These are phyloP conservation scores for Proisotoma minuta DNA, from an alignment of 2,888 invertebrate genomes.

Conservation along the genomic window DNA sequence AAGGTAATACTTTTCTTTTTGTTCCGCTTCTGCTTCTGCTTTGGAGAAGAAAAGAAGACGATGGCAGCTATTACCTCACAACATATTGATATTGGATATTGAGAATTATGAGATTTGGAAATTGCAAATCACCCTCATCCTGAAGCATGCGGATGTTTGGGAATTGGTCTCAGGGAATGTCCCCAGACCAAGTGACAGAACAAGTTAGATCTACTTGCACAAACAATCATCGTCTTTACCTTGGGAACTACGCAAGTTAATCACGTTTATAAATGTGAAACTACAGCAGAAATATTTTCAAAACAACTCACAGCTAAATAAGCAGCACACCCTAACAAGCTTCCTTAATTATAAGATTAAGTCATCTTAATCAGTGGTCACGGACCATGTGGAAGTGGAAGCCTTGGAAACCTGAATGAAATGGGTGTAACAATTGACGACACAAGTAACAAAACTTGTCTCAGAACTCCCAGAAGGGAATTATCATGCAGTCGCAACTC, in stretches of 20 bases:
- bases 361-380: not conserved
- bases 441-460: constrained; percentile 16
- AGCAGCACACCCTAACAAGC: constrained; percentile 4
- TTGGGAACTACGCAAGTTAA: not conserved
- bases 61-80: too few species aligned
- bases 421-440: constrained; percentile 11
- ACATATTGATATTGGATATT: not conserved
- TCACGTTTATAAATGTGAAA: not conserved
- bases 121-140: not conserved
- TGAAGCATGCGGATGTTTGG: constrained; percentile 4
- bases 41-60: too few species aligned
- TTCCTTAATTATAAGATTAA: constrained; percentile 13
- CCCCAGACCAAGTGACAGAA: not conserved
- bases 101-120: constrained; percentile 7
- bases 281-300: not conserved
- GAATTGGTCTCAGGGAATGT: not conserved
- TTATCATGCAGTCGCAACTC: too few species aligned
- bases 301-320: constrained; percentile 4
- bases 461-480: constrained; percentile 7
- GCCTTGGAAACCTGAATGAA: constrained; percentile 6
- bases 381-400: constrained; percentile 12
- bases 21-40: too few species aligned
- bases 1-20: too few species aligned
- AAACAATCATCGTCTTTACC: not conserved
- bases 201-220: not conserved